Evolutionary conservation across 23 tunicate species (phyloP), one percentile per base, ranked within the genome.

Genomic region (Clavelina lepadiformis): DNA sequence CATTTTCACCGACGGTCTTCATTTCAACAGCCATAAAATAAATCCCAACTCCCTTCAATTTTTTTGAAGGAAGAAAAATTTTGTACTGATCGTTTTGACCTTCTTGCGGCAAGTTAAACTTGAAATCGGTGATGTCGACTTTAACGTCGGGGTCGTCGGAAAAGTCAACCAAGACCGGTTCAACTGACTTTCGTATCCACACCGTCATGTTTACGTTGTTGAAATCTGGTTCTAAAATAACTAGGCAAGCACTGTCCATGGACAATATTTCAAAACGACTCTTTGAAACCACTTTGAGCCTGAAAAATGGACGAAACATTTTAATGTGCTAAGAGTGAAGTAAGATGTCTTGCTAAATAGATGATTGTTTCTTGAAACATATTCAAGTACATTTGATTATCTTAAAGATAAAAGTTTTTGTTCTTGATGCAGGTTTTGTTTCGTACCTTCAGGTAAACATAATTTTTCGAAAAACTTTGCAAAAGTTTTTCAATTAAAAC

Each of bases 261-360:
- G 71, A 47, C 1, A 29, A 24, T 1, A 61, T 28, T 25, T 75
- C 81, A 52, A 75, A 75, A 24, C 81, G 71, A 35, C 81, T 75
- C 36, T 38, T 23, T 7, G 67, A 59, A 26, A 69, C 19, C 4
- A 21, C 33, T 4, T 31, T 49, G 32, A 3, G 3, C 15, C 75
- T 69, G 54, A 6, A 69, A 63, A 15, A 36, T 28, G 30, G 5
- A 41, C 49, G 49, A 8, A 11, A 41, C 49, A 41, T 41, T 41
- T 41, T 11, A 11, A 41, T 41, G 15, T 8, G 49, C 49, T 11
- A 41, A 41, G 15, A 15, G 15, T 41, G 49, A 41, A 8, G 15
- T 8, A 8, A 15, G 49, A 8, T 41, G 49, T 41, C 15, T 41
- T 8, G 49, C 49, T 15, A 41, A 41, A 41, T 41, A 8, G 49